A percentile compares a stretch with the other conserved stretches of the same genome.
These are phyloP conservation scores for Wiebesia pumilae DNA, from an alignment of 1,140 invertebrate species.

Conservation along the genomic window DNA sequence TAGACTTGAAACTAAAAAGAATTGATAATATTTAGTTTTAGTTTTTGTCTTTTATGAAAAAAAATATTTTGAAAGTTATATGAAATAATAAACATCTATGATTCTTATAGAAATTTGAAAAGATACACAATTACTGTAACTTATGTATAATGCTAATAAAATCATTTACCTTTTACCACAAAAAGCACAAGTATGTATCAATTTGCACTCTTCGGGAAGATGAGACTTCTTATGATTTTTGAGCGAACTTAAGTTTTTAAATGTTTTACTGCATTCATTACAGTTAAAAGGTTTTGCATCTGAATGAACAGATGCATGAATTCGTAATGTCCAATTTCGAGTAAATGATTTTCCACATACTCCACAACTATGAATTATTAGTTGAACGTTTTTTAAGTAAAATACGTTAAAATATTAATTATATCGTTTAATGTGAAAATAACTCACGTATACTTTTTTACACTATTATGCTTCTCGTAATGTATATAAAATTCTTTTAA, in stretches of 20 bases:
- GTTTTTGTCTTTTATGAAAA: not conserved
- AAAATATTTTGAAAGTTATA: too few relatives aligned
- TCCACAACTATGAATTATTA: conserved; percentile 6
- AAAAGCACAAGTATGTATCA: conserved; percentile 39
- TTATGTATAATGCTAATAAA: not conserved
- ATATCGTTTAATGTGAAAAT: not conserved
- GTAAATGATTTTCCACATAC: conserved; percentile 25
- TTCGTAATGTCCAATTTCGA: not conserved
- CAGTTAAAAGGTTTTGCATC: conserved; percentile 29
- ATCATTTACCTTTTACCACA: conserved; percentile 50
- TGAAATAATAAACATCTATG: too few relatives aligned
- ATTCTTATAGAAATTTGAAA: not conserved
- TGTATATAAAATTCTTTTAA: conserved; percentile 25
- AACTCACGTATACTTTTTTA: conserved; percentile 13
- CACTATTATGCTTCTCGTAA: conserved; percentile 1
- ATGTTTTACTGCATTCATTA: conserved; percentile 24
- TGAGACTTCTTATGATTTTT: conserved; percentile 61
- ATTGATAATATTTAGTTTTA: not conserved
- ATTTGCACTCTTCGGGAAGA: conserved; percentile 58
- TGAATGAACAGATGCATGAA: conserved; percentile 31
- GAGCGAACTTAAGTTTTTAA: conserved; percentile 55
- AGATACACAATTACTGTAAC: not conserved
- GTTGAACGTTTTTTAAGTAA: not conserved
- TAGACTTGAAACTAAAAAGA: conserved; percentile 8
- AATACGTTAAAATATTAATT: not conserved